A percentile compares a stretch with the other conserved stretches of the same genome.
phyloP scores from a whole-genome alignment of 30 jellyfish, hydroid and myxozoan genomes.

The Nemopilema nomurai region DNA sequence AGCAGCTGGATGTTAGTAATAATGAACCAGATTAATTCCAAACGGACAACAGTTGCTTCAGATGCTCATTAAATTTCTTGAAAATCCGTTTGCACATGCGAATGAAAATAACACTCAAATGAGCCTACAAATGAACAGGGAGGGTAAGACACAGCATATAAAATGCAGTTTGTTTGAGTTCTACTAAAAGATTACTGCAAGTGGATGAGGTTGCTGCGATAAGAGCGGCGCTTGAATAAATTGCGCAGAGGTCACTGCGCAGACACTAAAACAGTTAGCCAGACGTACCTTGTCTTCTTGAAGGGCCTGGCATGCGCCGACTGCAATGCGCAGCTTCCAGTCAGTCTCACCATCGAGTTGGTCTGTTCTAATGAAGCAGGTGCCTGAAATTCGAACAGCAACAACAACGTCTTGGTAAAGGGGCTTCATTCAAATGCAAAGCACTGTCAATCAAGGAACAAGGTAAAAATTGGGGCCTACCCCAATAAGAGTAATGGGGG shows the following conservation, averaged over 20 bases:
- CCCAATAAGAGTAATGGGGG: neutral
- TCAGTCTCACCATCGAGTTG: slow-evolving; percentile 98
- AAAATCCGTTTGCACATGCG: neutral
- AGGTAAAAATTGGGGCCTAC: too few species aligned
- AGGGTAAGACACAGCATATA: neutral
- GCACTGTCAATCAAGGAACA: too few species aligned
- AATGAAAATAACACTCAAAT: too few species aligned
- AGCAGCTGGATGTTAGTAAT: neutral
- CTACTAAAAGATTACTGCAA: too few species aligned
- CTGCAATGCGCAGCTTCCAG: slow-evolving; percentile 96
- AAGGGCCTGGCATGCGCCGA: slow-evolving; percentile 78
- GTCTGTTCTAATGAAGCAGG: slow-evolving; percentile 91
- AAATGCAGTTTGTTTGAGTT: too few species aligned
- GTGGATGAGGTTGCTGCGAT: too few species aligned
- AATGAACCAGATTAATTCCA: neutral
- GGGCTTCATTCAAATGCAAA: too few species aligned
- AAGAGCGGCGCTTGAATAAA: too few species aligned
- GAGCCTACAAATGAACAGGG: neutral
- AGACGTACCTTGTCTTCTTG: slow-evolving; percentile 71
- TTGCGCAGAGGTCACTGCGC: too few species aligned
- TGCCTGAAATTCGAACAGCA: slow-evolving; percentile 55
- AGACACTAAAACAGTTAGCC: too few species aligned
- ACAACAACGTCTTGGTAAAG: too few species aligned
- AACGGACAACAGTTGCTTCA: neutral
- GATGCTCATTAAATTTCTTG: neutral